Conservation (phyloP, 2,113 vertebrate genomes). For the Raja brachyura region DNA sequence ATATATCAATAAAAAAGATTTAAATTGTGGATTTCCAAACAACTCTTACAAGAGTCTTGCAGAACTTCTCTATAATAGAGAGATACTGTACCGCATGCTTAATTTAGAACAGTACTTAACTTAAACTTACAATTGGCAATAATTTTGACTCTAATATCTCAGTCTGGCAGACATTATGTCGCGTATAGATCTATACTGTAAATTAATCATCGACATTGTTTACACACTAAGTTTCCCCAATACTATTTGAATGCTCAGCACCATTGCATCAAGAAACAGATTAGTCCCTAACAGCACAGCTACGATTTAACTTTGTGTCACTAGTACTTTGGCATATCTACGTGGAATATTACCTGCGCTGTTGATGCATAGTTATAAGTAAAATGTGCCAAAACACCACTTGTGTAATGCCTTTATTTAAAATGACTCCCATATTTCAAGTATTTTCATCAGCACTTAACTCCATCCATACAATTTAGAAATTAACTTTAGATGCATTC, state of each 20-base stretch:
- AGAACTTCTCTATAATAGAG: background rate
- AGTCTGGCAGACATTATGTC: background rate
- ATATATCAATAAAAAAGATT: too few species aligned
- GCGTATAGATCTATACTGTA: background rate
- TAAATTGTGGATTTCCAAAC: too few species aligned
- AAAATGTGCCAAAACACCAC: background rate
- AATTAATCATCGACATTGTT: background rate
- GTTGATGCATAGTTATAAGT: background rate
- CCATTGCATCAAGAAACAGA: background rate
- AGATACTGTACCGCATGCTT: background rate
- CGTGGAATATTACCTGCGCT: too few species aligned
- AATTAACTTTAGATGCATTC: background rate
- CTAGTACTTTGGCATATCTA: too few species aligned
- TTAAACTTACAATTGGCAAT: background rate
- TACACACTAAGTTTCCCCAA: background rate
- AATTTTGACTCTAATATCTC: background rate
- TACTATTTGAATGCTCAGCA: background rate
- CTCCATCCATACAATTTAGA: background rate
- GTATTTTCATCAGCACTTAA: background rate
- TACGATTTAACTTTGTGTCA: too few species aligned
- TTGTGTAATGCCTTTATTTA: background rate
- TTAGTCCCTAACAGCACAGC: background rate
- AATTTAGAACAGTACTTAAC: background rate
- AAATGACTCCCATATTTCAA: background rate
- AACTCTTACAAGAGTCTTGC: background rate